phyloP scores from a whole-genome alignment of 2,888 invertebrate genomes.

The Eilema caniola region DNA sequence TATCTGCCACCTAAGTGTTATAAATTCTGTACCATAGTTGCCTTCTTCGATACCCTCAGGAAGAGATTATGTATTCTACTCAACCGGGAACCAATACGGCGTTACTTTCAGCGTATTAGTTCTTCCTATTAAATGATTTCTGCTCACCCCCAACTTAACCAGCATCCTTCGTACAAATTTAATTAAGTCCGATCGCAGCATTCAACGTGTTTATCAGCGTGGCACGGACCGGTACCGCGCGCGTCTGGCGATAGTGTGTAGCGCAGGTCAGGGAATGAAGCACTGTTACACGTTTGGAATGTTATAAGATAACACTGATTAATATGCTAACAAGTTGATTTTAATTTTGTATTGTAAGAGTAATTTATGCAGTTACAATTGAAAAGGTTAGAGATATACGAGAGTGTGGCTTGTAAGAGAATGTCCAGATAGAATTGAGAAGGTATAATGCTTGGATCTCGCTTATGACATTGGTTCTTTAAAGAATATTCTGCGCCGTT shows the following conservation, averaged over 20 bases:
- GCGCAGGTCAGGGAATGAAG: slow-evolving; percentile 44
- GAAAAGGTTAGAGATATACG: not conserved
- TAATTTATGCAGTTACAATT: not conserved
- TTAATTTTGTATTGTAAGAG: not conserved
- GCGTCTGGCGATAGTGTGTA: slow-evolving; percentile 43
- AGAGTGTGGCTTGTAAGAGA: not conserved
- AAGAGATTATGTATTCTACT: no score
- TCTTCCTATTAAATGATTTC: not conserved
- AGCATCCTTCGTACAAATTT: slow-evolving; percentile 17
- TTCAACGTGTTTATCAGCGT: slow-evolving; percentile 24
- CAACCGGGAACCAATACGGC: no score
- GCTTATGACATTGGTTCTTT: no score
- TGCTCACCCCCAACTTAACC: not conserved
- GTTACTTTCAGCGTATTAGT: no score
- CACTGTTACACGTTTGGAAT: slow-evolving; percentile 10
- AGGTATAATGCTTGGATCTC: no score
- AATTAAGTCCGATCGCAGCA: slow-evolving; percentile 7
- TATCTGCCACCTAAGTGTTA: no score
- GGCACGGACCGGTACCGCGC: slow-evolving; percentile 51
- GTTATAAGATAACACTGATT: slow-evolving; percentile 16
- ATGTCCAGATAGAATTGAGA: no score
- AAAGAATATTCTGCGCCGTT: no score
- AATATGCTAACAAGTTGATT: not conserved
- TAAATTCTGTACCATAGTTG: no score
- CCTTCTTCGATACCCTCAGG: no score